A percentile compares a stretch with the other conserved stretches of the same genome.
Evolutionary conservation across 2,888 invertebrate species (phyloP).

Genomic region (Leptinotarsa juncta): DNA sequence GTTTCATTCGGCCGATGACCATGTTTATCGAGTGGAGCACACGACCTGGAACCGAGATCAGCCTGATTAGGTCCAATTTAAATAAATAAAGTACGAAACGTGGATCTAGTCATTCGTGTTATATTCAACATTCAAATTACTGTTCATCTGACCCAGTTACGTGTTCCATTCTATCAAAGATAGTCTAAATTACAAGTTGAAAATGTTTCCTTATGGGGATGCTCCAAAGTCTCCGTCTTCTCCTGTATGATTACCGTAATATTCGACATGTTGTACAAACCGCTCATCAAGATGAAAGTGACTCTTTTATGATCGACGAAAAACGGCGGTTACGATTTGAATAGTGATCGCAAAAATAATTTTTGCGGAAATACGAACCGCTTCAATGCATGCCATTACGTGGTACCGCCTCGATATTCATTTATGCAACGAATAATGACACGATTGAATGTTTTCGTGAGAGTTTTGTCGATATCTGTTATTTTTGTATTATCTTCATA

Average conservation of each 20-base stretch:
- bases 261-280: conserved; percentile 10
- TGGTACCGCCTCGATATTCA: conserved; percentile 19
- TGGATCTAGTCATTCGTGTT: conserved; percentile 27
- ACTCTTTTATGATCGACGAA: conserved; percentile 8
- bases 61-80: conserved; percentile 17
- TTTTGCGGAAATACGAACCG: conserved; percentile 22
- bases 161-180: conserved; percentile 11
- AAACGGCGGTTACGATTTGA: neutral
- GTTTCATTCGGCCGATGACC: neutral
- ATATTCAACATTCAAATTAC: conserved; percentile 25
- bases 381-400: conserved; percentile 26
- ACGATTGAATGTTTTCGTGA: conserved; percentile 21
- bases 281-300: conserved; percentile 28
- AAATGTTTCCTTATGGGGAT: conserved; percentile 24
- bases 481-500: conserved; percentile 12
- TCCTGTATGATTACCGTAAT: conserved; percentile 25
- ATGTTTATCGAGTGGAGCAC: conserved; percentile 2
- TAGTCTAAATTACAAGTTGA: conserved; percentile 25
- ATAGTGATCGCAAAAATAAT: conserved; percentile 19
- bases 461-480: conserved; percentile 17
- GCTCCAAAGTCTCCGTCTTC: conserved; percentile 18
- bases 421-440: conserved; percentile 34
- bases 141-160: conserved; percentile 25
- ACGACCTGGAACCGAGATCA: conserved; percentile 9
- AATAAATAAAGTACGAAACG: conserved; percentile 18